Evolutionary conservation across 2,797 vertebrate genomes (phyloP).

Genomic region (Acipenser transmontanus): DNA sequence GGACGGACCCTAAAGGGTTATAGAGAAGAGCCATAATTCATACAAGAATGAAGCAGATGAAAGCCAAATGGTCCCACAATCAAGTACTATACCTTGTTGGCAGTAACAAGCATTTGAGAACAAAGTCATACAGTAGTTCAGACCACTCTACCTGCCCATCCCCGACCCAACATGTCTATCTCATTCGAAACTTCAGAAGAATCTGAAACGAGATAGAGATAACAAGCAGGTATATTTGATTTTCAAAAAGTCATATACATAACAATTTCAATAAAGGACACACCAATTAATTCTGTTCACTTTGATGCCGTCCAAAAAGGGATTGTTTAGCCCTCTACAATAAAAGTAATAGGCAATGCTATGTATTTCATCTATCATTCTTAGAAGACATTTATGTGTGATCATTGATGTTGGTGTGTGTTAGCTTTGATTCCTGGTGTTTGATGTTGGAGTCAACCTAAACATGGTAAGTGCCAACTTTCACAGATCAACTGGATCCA

Average conservation of each 20-base stretch:
- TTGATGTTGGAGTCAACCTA: conserved; percentile 45
- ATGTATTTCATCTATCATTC: conserved; percentile 44
- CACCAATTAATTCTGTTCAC: conserved; percentile 55
- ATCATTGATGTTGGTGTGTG: conserved; percentile 33
- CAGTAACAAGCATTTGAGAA: too few species aligned
- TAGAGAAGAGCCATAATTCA: too few species aligned
- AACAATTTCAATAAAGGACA: conserved; percentile 57
- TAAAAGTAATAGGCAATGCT: conserved; percentile 32
- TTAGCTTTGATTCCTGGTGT: conserved; percentile 40
- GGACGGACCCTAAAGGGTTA: too few species aligned
- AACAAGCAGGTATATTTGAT: conserved; percentile 16
- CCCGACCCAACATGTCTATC: too few species aligned
- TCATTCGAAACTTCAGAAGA: too few species aligned
- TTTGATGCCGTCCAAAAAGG: conserved; percentile 50
- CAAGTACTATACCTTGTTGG: too few species aligned
- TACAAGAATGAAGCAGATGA: too few species aligned
- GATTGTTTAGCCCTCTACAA: conserved; percentile 28
- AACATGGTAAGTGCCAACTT: conserved; percentile 15
- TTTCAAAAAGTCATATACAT: conserved; percentile 39
- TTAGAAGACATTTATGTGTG: conserved; percentile 33
- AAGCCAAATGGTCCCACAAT: too few species aligned
- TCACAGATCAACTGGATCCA: too few species aligned
- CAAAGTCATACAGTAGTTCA: too few species aligned
- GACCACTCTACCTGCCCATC: too few species aligned
- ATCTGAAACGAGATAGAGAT: too few species aligned